Base-by-base conservation (phyloP, 2,113 vertebrate genomes). In the Gymnarchus niloticus region DNA sequence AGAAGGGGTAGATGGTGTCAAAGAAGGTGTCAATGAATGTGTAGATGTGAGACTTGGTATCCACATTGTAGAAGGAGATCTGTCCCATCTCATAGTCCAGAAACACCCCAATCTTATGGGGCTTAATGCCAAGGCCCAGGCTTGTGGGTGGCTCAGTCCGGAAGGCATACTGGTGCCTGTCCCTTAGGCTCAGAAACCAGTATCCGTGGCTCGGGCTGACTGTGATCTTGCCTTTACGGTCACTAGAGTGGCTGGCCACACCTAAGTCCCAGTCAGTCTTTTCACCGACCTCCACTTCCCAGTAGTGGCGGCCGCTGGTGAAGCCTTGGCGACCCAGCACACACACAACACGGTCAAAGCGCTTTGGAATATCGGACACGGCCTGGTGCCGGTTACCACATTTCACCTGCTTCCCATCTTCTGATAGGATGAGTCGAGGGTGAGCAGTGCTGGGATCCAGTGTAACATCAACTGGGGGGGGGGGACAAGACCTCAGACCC, bases 241-340 rank as follows among this genome's bases (percentile, higher is more conserved):
- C 91, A 46, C 93, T 87, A 0, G 92, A 91, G 0, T 9, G 77
- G 56, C 90, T 92, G 0, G 91, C 94, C 51, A 95, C 88, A 1
- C 94, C 94, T 56, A 95, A 61, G 81, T 94, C 93, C 94, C 94
- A 95, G 88, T 95, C 94, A 0, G 93, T 94, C 87, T 95, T 95
- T 41, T 44, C 89, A 56, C 92, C 92, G 2, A 95, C 94, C 8
- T 93, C 89, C 88, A 91, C 89, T 87, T 90, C 89, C 91, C 91
- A 95, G 90, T 95, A 95, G 86, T 95, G 94, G 0, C 92, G 88
- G 2, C 94, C 94, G 0, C 92, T 90, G 85, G 21, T 90, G 85
- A 95, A 93, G 54, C 92, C 91, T 85, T 93, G 90, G 7, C 8
- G 86, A 37, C 89, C 93, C 48, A 95, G 89, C 1, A 94, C 91